phyloP scores from a whole-genome alignment of 2,888 invertebrate genomes.

The Bombyx huttoni region DNA sequence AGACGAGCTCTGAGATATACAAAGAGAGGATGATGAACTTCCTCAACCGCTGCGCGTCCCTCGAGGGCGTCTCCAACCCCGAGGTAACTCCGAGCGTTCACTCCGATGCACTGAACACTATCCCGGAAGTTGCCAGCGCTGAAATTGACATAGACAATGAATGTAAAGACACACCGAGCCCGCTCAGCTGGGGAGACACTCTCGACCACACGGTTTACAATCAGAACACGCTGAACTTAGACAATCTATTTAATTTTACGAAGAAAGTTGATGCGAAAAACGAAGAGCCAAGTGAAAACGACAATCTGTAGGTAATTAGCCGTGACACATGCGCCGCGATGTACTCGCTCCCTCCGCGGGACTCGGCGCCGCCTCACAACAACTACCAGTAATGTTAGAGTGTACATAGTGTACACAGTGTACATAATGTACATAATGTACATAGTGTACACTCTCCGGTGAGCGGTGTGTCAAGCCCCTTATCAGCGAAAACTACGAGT shows the following conservation, averaged over 20 bases:
- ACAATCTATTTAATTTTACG: conserved; percentile 48
- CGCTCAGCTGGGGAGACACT: conserved; percentile 56
- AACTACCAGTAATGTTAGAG: too few species aligned
- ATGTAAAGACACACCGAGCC: conserved; percentile 27
- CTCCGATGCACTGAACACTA: conserved; percentile 43
- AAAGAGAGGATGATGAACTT: conserved; percentile 62
- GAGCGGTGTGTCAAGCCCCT: too few species aligned
- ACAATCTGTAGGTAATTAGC: conserved; percentile 3
- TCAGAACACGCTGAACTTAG: conserved; percentile 58
- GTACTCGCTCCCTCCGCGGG: not conserved
- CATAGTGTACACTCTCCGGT: too few species aligned
- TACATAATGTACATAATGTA: too few species aligned
- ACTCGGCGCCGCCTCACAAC: too few species aligned
- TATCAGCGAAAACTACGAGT: too few species aligned
- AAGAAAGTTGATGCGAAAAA: conserved; percentile 19
- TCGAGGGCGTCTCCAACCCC: conserved; percentile 44
- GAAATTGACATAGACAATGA: conserved; percentile 19
- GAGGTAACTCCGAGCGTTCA: conserved; percentile 43
- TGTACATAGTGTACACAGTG: too few species aligned
- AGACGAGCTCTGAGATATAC: conserved; percentile 57
- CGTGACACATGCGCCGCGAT: conserved; percentile 1
- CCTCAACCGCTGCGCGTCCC: conserved; percentile 47
- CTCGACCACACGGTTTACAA: conserved; percentile 57
- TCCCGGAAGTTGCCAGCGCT: conserved; percentile 31
- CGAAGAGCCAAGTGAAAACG: conserved; percentile 4